Evolutionary conservation across 1,140 invertebrate genomes (phyloP), one percentile per base, ranked within the genome.

Genomic region (Drosophila sp.): DNA sequence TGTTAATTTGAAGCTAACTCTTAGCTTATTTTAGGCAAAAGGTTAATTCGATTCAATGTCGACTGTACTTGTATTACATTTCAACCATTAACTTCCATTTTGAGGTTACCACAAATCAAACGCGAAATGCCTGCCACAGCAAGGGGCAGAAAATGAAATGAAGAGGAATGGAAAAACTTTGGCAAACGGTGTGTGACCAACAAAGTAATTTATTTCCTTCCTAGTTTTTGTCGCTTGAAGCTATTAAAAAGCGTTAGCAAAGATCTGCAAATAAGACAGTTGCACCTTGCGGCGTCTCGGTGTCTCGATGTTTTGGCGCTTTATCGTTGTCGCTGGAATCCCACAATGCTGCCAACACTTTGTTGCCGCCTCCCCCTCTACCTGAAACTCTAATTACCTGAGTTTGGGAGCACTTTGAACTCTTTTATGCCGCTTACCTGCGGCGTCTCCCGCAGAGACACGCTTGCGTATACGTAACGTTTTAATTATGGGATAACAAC

Each of bases 201-300:
- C 67, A 66, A 41, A 50, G 79, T 89, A 87, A 87, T 87, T 82
- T 87, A 87, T 89, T 87, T 87, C 76, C 83, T 87, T 87, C 83
- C 83, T 87, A 74, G 69, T 89, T 87, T 76, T 80, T 79, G 79
- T 83, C 79, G 76, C 83, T 79, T 53, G 54, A 27, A 87, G 83
- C 82, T 45, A 79, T 86, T 87, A 81, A 69, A 86, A 66, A 75
- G 82, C 62, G 80, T 87, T 86, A 57, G 70, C 65, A 41, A 65
- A 73, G 61, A 80, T 78, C 76, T 67, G 77, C 63, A 83, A 83
- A 76, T 50, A 46, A 61, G 65, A 48, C 80, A 79, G 71, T 83
- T 83, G 74, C 78, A 79, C 79, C 73, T 79, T 81, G 36, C 59
- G 58, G 50, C 50, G 32, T 18, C 56, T 57, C 62, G 40, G 43